Evolutionary conservation across 2,797 vertebrate genomes (phyloP).

Genomic region (Ataeniobius toweri): DNA sequence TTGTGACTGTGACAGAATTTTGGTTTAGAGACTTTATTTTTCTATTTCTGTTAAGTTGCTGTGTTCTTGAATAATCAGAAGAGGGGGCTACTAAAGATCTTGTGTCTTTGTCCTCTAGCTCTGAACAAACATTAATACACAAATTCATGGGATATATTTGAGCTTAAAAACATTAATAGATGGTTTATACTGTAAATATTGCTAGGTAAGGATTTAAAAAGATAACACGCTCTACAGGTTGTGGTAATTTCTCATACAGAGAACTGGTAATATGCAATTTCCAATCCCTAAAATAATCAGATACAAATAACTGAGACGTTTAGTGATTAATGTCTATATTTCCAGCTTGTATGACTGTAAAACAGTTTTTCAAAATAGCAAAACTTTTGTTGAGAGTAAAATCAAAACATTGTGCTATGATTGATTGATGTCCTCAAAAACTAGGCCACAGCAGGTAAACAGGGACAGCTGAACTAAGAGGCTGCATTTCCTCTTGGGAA

Average conservation of each 20-base stretch:
- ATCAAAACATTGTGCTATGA: neutral
- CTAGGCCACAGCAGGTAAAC: slow-evolving; percentile 11
- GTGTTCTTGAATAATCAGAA: no score
- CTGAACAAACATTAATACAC: no score
- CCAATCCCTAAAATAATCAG: neutral
- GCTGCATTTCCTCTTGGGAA: neutral
- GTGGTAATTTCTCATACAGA: no score
- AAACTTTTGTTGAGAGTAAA: neutral
- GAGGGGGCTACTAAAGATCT: no score
- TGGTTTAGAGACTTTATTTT: no score
- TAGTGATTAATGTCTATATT: neutral
- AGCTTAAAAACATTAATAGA: neutral
- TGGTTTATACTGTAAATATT: neutral
- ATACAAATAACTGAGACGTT: neutral
- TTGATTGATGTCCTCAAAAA: neutral
- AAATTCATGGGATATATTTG: neutral
- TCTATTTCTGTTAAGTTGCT: no score
- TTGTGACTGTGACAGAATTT: no score
- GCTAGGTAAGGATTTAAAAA: neutral
- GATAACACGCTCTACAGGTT: no score
- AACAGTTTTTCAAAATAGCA: neutral
- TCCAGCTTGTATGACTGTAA: neutral
- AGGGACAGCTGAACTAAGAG: neutral
- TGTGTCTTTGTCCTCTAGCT: no score
- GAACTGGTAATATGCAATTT: no score